Conservation (phyloP, 1,140 invertebrate species). For the Drosophila persimilis region DNA sequence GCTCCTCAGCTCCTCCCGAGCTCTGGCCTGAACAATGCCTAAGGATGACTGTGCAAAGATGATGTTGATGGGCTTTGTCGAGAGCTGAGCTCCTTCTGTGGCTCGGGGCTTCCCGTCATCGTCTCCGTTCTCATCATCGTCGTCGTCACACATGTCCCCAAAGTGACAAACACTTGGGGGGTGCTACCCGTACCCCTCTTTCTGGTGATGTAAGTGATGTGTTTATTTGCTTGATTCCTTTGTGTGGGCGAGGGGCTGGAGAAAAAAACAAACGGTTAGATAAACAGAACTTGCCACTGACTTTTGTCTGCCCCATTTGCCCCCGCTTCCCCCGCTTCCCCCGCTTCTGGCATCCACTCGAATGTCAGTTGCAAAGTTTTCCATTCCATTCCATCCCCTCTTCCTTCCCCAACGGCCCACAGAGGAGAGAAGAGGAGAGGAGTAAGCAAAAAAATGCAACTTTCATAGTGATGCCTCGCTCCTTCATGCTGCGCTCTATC, state of each 20-base stretch:
- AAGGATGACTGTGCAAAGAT: slow-evolving; percentile 16
- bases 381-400: not conserved
- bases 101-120: slow-evolving; percentile 20
- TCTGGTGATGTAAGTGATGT: slow-evolving; percentile 57
- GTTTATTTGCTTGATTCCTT: slow-evolving; percentile 78
- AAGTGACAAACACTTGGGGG: slow-evolving; percentile 53
- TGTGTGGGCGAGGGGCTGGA: slow-evolving; percentile 13
- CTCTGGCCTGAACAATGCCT: slow-evolving; percentile 7
- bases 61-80: not conserved
- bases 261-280: slow-evolving; percentile 4
- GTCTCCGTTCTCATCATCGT: slow-evolving; percentile 5
- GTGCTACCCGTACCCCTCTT: not conserved
- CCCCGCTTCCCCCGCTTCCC: slow-evolving; percentile 7
- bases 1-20: too few species aligned
- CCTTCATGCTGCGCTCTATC: too few species aligned
- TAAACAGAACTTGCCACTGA: slow-evolving; percentile 50
- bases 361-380: slow-evolving; percentile 44
- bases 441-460: too few species aligned
- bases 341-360: not conserved
- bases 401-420: not conserved
- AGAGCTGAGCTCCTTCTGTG: too few species aligned
- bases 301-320: slow-evolving; percentile 31
- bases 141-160: slow-evolving; percentile 67
- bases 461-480: too few species aligned
- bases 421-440: too few species aligned